These are phyloP conservation scores for Lucifuga dentata DNA, from an alignment of 2,113 vertebrate genomes.

Conservation along the genomic window DNA sequence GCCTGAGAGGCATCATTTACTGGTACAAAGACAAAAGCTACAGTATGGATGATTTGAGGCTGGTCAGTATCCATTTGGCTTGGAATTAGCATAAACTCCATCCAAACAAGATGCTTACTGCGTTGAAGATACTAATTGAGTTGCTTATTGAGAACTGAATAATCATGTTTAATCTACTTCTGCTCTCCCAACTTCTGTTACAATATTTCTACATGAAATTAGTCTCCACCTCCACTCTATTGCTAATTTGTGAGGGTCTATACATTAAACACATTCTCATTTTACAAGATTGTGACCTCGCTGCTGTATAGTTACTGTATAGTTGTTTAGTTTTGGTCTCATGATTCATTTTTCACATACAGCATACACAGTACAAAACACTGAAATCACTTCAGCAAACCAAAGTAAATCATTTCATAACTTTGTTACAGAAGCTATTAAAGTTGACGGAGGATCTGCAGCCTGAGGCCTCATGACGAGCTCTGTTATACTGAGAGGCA, in stretches of 20 bases:
- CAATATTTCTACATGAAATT: too few relatives aligned
- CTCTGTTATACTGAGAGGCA: conserved; percentile 38
- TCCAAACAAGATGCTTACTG: conserved; percentile 23
- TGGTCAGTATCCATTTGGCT: too few relatives aligned
- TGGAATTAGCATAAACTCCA: too few relatives aligned
- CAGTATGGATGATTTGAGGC: conserved; percentile 32
- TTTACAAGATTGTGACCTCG: too few relatives aligned
- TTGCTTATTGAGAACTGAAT: too few relatives aligned
- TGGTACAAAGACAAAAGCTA: conserved; percentile 38
- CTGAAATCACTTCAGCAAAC: conserved; percentile 41
- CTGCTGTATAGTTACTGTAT: too few relatives aligned
- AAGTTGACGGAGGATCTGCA: conserved; percentile 49
- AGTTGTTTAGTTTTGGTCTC: too few relatives aligned
- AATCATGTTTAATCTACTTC: too few relatives aligned
- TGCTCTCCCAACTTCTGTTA: too few relatives aligned
- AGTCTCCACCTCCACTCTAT: too few relatives aligned
- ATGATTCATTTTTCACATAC: conserved; percentile 43
- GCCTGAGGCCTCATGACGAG: conserved; percentile 32
- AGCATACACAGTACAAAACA: conserved; percentile 2
- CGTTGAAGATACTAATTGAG: conserved; percentile 6
- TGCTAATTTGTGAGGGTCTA: too few relatives aligned
- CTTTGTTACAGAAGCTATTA: conserved; percentile 67
- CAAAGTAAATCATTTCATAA: conserved; percentile 61
- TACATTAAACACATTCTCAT: too few relatives aligned
- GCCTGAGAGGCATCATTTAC: conserved; percentile 70